phyloP scores from a whole-genome alignment of 1,140 invertebrate genomes.

The Eurosta solidaginis region DNA sequence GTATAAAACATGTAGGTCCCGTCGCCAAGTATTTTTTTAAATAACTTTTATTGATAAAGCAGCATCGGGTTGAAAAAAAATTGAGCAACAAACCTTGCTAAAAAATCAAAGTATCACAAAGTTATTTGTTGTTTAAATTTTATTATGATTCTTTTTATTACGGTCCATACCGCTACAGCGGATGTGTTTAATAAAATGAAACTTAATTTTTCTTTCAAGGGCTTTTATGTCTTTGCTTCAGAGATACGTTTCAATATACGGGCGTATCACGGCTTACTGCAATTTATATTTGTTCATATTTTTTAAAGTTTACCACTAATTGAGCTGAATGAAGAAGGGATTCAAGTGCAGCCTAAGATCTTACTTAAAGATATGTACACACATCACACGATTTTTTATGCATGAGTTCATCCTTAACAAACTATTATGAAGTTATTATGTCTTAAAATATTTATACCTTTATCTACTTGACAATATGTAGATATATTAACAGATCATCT shows the following conservation, averaged over 20 bases:
- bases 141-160: not conserved
- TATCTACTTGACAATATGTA: not conserved
- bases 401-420: not conserved
- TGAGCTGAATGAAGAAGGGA: slow-evolving; percentile 5
- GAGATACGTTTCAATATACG: not conserved
- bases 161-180: not conserved
- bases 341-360: not conserved
- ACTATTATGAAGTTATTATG: not conserved
- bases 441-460: not conserved
- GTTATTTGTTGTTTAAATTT: not conserved
- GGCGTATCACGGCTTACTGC: not conserved
- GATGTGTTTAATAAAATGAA: slow-evolving; percentile 7
- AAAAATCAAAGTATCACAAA: not conserved
- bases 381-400: not conserved
- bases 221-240: not conserved
- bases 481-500: not conserved
- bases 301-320: not conserved
- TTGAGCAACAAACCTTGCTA: slow-evolving; percentile 8
- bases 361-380: not conserved
- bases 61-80: too few relatives aligned
- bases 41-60: too few relatives aligned
- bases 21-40: too few relatives aligned
- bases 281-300: not conserved
- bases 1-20: too few relatives aligned
- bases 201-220: not conserved